These are phyloP conservation scores for Melanogrammus aeglefinus DNA, from an alignment of 2,797 vertebrate species.

Conservation along the genomic window DNA sequence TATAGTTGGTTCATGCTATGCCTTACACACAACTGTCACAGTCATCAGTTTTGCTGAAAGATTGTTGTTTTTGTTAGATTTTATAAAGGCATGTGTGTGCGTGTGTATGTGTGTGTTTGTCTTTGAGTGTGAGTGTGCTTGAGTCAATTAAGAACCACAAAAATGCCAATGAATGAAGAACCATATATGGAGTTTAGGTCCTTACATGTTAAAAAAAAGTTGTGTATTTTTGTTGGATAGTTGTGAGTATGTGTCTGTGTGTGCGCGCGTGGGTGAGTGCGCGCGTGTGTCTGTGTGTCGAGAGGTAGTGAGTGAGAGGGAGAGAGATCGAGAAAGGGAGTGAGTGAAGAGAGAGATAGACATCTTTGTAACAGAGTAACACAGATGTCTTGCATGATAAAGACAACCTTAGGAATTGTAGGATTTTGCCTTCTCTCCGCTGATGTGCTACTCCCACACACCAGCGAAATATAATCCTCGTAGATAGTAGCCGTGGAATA, in stretches of 20 bases:
- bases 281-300: neutral
- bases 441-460: constrained; percentile 1
- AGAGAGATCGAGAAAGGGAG: neutral
- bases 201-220: neutral
- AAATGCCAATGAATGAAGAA: constrained; percentile 9
- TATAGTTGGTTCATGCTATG: neutral
- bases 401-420: constrained; percentile 12
- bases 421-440: constrained; percentile 21
- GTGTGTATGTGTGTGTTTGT: no score
- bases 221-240: neutral
- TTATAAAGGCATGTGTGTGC: no score
- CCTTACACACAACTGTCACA: neutral
- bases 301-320: neutral
- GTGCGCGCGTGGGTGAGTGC: neutral
- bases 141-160: neutral
- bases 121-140: no score
- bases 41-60: neutral
- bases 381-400: neutral
- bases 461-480: neutral
- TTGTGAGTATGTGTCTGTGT: neutral
- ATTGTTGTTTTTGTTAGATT: neutral
- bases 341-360: neutral
- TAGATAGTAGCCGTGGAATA: neutral
- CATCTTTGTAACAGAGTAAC: neutral
- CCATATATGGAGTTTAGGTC: neutral